Evolutionary conservation across 1,140 invertebrate genomes (phyloP).

Genomic region (Diorhabda sublineata): DNA sequence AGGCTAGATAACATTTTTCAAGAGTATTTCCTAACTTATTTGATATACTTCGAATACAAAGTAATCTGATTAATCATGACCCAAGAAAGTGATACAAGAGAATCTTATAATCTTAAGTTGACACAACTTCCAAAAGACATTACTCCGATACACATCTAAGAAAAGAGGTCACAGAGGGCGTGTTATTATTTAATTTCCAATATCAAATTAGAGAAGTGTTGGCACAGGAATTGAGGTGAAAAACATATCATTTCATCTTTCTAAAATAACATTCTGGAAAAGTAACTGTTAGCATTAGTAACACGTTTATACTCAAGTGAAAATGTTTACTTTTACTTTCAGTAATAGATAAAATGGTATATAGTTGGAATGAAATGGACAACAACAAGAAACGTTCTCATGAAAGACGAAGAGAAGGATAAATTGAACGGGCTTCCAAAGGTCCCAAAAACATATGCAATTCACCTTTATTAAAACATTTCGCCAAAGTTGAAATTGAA

Average conservation of each 20-base stretch:
- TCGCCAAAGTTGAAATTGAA: background rate
- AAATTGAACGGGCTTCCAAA: background rate
- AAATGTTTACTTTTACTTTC: conserved; percentile 44
- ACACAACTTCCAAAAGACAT: background rate
- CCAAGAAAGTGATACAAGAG: background rate
- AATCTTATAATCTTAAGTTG: background rate
- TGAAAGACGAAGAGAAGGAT: background rate
- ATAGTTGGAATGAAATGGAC: conserved; percentile 30
- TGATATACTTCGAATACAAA: background rate
- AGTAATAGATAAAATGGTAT: conserved; percentile 41
- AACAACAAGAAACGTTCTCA: conserved; percentile 22
- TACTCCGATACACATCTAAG: conserved; percentile 6
- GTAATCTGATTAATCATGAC: background rate
- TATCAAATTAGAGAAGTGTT: conserved; percentile 21
- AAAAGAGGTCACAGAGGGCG: conserved; percentile 4
- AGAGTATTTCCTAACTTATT: background rate
- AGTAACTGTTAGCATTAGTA: conserved; percentile 38
- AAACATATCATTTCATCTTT: conserved; percentile 19
- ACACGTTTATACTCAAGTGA: conserved; percentile 31
- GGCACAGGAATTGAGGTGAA: conserved; percentile 6
- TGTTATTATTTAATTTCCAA: conserved; percentile 24
- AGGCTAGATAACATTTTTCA: no score
- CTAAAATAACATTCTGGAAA: conserved; percentile 20
- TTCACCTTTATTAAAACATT: conserved; percentile 1
- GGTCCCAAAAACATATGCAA: background rate